Percentiles rank a stretch among this genome's conserved stretches.
phyloP scores from a whole-genome alignment of 1,140 invertebrate genomes.

The Cydia strobilella region DNA sequence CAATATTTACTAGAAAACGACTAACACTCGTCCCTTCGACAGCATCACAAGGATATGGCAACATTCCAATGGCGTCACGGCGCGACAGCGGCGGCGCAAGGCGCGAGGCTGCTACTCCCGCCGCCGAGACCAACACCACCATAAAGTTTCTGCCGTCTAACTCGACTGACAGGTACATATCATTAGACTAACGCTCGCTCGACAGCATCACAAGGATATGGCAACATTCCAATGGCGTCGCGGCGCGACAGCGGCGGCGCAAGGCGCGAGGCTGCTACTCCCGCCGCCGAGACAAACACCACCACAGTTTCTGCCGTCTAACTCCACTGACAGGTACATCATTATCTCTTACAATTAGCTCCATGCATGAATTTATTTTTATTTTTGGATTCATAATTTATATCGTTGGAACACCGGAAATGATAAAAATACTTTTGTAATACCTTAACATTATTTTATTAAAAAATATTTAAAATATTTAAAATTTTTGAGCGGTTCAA shows the following conservation, averaged over 20 bases:
- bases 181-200: no score
- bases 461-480: no score
- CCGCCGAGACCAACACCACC: slow-evolving; percentile 55
- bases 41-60: slow-evolving; percentile 78
- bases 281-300: slow-evolving; percentile 55
- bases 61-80: slow-evolving; percentile 63
- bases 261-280: slow-evolving; percentile 50
- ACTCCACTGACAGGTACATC: slow-evolving; percentile 78
- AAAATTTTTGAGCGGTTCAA: no score
- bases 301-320: slow-evolving; percentile 76
- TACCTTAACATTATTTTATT: no score
- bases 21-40: not conserved
- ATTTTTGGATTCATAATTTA: no score
- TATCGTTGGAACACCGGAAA: no score
- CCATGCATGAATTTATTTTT: no score
- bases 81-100: slow-evolving; percentile 45
- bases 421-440: no score
- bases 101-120: slow-evolving; percentile 51
- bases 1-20: no score
- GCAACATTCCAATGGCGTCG: slow-evolving; percentile 69
- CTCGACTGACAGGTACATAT: slow-evolving; percentile 72
- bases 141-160: slow-evolving; percentile 78
- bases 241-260: slow-evolving; percentile 45
- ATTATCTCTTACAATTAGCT: no score
- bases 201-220: slow-evolving; percentile 75